phyloP scores from a whole-genome alignment of 1,140 invertebrate species.

The Drosophila cardini region DNA sequence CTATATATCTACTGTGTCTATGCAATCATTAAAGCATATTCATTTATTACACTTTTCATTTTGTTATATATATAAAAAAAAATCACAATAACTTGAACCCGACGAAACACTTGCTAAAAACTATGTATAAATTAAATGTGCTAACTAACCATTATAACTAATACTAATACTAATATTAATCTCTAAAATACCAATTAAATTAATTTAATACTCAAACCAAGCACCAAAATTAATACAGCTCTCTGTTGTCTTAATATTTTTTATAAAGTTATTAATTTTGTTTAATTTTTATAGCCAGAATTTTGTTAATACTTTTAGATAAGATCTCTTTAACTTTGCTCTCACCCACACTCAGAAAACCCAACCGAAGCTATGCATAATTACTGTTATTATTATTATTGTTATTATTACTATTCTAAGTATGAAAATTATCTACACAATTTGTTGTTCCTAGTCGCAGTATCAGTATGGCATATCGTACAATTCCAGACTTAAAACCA shows the following conservation, averaged over 20 bases:
- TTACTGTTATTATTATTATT: constrained; percentile 20
- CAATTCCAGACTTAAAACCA: constrained; percentile 42
- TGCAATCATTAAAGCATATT: constrained; percentile 32
- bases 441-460: constrained; percentile 33
- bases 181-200: constrained; percentile 56
- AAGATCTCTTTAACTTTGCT: constrained; percentile 17
- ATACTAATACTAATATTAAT: constrained; percentile 45
- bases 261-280: neutral
- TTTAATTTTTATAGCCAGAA: constrained; percentile 65
- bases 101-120: constrained; percentile 83
- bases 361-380: constrained; percentile 33
- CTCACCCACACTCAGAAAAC: constrained; percentile 19
- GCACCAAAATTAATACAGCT: constrained; percentile 46
- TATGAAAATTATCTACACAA: constrained; percentile 27
- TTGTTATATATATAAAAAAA: constrained; percentile 55
- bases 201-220: constrained; percentile 21
- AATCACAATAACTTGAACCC: constrained; percentile 82
- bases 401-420: neutral
- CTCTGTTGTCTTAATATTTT: constrained; percentile 36
- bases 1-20: constrained; percentile 19
- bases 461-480: constrained; percentile 53
- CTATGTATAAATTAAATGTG: constrained; percentile 62
- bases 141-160: constrained; percentile 43
- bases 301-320: constrained; percentile 45
- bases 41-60: constrained; percentile 66